Conservation (phyloP, 2,888 invertebrate genomes). For the Gortyna flavago region DNA sequence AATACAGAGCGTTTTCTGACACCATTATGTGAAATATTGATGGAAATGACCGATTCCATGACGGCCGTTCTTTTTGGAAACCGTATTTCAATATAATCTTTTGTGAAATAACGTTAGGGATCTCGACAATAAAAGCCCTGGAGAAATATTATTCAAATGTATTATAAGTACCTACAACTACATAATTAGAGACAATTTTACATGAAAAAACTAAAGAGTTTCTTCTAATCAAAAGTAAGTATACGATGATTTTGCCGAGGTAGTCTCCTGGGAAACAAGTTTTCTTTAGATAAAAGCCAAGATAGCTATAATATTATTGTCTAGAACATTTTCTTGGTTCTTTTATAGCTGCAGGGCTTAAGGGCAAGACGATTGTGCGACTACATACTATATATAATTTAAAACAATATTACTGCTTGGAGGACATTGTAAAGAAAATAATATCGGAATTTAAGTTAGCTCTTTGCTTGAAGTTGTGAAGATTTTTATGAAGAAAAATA, state of each 20-base stretch:
- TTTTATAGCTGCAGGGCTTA: constrained; percentile 14
- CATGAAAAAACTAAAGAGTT: constrained; percentile 14
- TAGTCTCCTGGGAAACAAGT: constrained; percentile 23
- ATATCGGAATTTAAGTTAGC: neutral
- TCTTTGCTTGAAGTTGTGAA: neutral
- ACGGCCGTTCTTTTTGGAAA: neutral
- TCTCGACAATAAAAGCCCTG: neutral
- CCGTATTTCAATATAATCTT: neutral
- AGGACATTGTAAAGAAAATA: neutral
- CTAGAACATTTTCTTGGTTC: constrained; percentile 24
- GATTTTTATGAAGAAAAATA: neutral
- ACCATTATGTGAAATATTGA: no score
- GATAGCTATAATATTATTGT: constrained; percentile 22
- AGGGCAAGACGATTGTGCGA: constrained; percentile 1
- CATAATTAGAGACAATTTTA: neutral
- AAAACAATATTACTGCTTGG: constrained; percentile 5
- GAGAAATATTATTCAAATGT: neutral
- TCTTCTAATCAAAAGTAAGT: no score
- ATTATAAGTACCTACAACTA: neutral
- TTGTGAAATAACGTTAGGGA: neutral
- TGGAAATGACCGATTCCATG: neutral
- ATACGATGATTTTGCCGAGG: constrained; percentile 7
- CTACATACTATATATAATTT: no score
- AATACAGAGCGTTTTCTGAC: no score
- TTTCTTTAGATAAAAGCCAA: constrained; percentile 29